phyloP scores from a whole-genome alignment of 2,797 vertebrate species.

The Neosilurus mollespiculum region DNA sequence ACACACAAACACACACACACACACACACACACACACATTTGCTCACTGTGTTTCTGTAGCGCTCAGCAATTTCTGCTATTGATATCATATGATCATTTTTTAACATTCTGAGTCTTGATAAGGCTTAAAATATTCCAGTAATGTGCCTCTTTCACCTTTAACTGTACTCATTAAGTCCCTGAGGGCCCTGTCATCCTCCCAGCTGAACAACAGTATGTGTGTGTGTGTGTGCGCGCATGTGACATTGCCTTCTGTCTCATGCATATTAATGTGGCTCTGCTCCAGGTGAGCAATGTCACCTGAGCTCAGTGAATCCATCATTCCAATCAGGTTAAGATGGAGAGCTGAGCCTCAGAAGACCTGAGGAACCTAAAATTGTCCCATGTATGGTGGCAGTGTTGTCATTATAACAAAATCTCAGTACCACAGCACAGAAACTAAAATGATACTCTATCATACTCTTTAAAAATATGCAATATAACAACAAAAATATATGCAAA shows the following conservation, averaged over 20 bases:
- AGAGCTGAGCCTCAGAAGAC: neutral
- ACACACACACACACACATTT: neutral
- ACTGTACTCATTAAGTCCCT: constrained; percentile 26
- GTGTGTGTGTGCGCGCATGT: constrained; percentile 10
- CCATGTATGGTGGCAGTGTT: neutral
- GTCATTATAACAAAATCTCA: neutral
- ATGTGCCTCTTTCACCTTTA: constrained; percentile 19
- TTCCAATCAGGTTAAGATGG: constrained; percentile 25
- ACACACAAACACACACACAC: neutral
- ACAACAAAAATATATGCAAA: neutral
- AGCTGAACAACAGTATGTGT: neutral
- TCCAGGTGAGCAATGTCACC: constrained; percentile 40
- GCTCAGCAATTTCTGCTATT: constrained; percentile 1
- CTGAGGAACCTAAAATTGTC: constrained; percentile 8
- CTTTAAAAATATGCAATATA: neutral
- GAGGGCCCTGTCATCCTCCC: constrained; percentile 11
- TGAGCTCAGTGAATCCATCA: constrained; percentile 47
- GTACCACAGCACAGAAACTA: neutral
- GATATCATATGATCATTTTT: neutral
- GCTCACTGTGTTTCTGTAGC: too few relatives aligned
- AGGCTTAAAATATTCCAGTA: constrained; percentile 24
- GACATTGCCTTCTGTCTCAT: constrained; percentile 39
- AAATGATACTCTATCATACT: too few relatives aligned
- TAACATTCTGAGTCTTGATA: constrained; percentile 11
- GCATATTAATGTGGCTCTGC: constrained; percentile 49